These are phyloP conservation scores for Falco novaeseelandiae DNA, from an alignment of 2,797 vertebrate species.

Conservation along the genomic window DNA sequence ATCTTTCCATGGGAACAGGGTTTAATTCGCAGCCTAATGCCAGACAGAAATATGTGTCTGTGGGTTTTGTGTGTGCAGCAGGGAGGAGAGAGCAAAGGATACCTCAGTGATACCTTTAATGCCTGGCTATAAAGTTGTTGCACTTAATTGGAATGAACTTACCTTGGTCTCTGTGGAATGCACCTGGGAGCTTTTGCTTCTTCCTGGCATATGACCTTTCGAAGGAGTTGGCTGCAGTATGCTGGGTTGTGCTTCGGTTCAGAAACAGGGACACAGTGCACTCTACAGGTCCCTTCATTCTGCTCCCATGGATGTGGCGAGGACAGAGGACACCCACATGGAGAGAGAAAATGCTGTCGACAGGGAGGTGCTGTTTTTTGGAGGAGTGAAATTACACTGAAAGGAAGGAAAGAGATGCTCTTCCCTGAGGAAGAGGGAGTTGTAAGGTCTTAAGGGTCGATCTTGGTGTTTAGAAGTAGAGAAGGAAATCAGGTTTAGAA, in stretches of 20 bases:
- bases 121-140: conserved; percentile 17
- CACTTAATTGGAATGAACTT: conserved; percentile 9
- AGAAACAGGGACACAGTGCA: conserved; percentile 3
- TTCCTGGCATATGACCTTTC: background rate
- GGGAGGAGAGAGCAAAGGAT: background rate
- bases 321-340: background rate
- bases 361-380: background rate
- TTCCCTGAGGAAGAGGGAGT: background rate
- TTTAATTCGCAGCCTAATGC: background rate
- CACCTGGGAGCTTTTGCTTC: background rate
- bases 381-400: background rate
- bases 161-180: background rate
- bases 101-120: background rate
- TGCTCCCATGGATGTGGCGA: background rate
- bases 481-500: background rate
- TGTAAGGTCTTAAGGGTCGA: background rate
- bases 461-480: background rate
- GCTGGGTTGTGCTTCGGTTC: background rate
- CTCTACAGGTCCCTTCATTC: conserved; percentile 39
- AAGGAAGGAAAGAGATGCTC: background rate
- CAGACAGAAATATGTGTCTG: background rate
- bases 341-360: background rate
- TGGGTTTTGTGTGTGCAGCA: background rate
- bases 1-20: background rate
- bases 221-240: background rate